phyloP scores from a whole-genome alignment of 2,113 vertebrate genomes.

The Sander lucioperca region DNA sequence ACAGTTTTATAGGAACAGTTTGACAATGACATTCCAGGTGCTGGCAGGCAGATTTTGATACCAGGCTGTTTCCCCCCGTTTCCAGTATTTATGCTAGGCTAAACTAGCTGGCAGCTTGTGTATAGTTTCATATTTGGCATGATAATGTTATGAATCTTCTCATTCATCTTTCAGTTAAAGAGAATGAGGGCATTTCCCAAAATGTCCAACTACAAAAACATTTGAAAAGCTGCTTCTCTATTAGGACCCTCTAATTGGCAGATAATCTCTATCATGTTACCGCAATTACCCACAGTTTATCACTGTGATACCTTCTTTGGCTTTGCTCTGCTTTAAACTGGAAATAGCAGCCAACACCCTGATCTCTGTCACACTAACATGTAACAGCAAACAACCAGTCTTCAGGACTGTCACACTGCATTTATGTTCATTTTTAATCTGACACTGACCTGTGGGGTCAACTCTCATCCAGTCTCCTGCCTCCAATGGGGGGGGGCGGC shows the following conservation, averaged over 20 bases:
- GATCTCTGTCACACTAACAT: constrained; percentile 2
- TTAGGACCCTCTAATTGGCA: background rate
- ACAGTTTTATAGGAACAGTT: background rate
- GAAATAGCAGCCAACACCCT: constrained; percentile 1
- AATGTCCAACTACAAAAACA: background rate
- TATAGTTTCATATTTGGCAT: background rate
- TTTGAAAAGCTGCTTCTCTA: background rate
- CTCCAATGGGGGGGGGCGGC: constrained; percentile 6
- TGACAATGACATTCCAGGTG: background rate
- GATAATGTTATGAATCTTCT: background rate
- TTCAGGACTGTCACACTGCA: constrained; percentile 21
- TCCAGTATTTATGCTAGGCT: background rate
- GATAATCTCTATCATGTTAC: background rate
- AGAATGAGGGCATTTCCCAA: background rate
- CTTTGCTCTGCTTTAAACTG: constrained; percentile 14
- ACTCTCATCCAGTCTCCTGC: constrained; percentile 30
- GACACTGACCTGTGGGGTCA: constrained; percentile 43
- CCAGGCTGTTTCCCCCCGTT: too few relatives aligned
- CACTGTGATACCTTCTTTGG: background rate
- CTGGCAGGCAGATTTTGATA: background rate
- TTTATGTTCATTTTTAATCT: constrained; percentile 42
- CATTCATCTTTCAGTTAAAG: background rate
- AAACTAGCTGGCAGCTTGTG: background rate
- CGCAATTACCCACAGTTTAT: background rate
- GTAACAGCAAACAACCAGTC: constrained; percentile 10